Base-by-base conservation (phyloP, 2,888 invertebrate species). In the Siphonodentalium dalli region DNA sequence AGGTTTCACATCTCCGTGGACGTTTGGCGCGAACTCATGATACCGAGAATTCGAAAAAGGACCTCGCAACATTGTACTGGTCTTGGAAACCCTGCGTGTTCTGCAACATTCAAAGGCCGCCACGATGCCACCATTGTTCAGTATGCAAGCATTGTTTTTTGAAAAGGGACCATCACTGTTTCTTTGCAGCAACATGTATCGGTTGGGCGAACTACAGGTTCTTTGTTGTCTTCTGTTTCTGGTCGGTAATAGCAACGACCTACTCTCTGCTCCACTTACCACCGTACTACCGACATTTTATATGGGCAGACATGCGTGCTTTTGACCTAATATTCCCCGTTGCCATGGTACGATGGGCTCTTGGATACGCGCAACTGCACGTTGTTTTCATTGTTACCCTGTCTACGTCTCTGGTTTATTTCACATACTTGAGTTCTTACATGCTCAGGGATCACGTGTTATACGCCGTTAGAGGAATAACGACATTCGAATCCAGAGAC, bases 161-260 rank as follows among this genome's bases (percentile, higher is more conserved):
- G 9, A 78, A 78, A 55, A 56, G 79, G 5, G 77, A 78, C 63
- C 79, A 79, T 55, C 79, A 79, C 54, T 79, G 79, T 51, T 77
- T 71, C 61, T 73, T 78, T 57, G 66, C 74, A 5, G 72, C 74
- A 15, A 58, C 66, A 13, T 79, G 79, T 53, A 61, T 79, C 11
- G 79, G 78, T 1, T 70, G 69, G 47, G 46, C 65, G n/a, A 79
- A 79, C 60, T 71, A 72, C 41, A 66, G 77, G 20, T 70, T 75
- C 57, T 79, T 77, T 44, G 53, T 69, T 27, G 67, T 75, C 18
- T 76, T 78, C 50, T 57, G 65, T 9, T 66, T 76, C 47, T 78
- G 75, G 71, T 59, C 69, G 1, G 46, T 53, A 13, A 27, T 71
- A 6, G 66, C 63, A 2, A 65, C 66, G 21, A 35, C 60, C 13